These are phyloP conservation scores for Bambusicola thoracicus DNA, from an alignment of 2,113 vertebrate species.

Conservation along the genomic window DNA sequence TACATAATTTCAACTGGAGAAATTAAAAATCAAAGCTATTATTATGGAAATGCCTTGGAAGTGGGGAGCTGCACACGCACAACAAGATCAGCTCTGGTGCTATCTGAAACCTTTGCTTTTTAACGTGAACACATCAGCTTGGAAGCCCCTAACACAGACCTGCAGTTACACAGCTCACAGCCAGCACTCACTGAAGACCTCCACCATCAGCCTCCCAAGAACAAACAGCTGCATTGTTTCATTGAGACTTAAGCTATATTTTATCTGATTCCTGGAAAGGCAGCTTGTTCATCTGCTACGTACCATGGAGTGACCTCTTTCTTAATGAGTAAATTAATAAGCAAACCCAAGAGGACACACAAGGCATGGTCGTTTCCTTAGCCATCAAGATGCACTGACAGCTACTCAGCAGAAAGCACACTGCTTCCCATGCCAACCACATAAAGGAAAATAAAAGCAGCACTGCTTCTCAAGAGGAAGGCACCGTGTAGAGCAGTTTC, in stretches of 20 bases:
- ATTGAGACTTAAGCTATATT: not conserved
- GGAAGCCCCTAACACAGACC: not conserved
- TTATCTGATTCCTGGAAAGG: not conserved
- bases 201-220: not conserved
- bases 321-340: not conserved
- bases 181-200: conserved; percentile 5
- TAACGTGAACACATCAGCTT: not conserved
- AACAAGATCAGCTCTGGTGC: not conserved
- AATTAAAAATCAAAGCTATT: not conserved
- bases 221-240: not conserved
- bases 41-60: conserved; percentile 43
- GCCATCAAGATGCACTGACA: not conserved
- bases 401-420: not conserved
- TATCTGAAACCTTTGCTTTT: not conserved
- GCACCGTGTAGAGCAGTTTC: not conserved
- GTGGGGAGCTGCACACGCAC: not conserved
- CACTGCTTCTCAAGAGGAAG: not conserved
- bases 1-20: conserved; percentile 41
- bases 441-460: not conserved
- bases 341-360: not conserved
- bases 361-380: not conserved
- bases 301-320: not conserved
- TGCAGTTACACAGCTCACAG: not conserved
- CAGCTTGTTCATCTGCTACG: not conserved
- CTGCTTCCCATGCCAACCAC: not conserved